Percentiles rank a stretch among this genome's conserved stretches.
Conservation (phyloP, 2,797 vertebrate species). For the Staurois parvus region DNA sequence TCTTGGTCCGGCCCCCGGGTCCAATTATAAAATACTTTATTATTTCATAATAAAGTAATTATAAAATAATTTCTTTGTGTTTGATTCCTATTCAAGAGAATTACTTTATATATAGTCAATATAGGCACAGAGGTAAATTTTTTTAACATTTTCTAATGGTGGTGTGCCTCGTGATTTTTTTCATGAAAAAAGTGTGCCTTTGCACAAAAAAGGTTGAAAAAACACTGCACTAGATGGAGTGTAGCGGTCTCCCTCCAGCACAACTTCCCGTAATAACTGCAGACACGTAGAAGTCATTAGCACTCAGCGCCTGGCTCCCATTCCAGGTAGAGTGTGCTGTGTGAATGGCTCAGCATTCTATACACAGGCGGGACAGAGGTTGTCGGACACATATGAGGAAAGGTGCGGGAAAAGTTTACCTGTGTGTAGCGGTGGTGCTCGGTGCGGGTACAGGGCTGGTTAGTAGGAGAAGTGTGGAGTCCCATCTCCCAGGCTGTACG, state of each 20-base stretch:
- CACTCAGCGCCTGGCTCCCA: not conserved
- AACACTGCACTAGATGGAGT: slow-evolving; percentile 43
- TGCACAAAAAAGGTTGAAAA: no score
- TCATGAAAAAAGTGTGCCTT: no score
- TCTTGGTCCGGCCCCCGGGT: no score
- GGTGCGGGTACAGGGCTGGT: not conserved
- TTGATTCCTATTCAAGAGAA: no score
- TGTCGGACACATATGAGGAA: not conserved
- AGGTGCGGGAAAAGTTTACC: slow-evolving; percentile 16
- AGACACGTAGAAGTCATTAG: slow-evolving; percentile 22
- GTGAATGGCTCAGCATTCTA: not conserved
- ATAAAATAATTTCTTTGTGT: no score
- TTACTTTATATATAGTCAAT: no score
- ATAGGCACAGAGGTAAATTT: no score
- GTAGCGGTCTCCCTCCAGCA: not conserved
- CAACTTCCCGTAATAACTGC: slow-evolving; percentile 27
- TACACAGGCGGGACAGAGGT: not conserved
- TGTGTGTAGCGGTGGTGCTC: not conserved
- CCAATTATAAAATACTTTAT: no score
- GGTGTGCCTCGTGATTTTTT: no score
- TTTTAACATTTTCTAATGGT: no score
- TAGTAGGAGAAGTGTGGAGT: slow-evolving; percentile 14
- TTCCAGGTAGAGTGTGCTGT: no score
- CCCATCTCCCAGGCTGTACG: slow-evolving; percentile 3
- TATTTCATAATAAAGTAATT: no score